Evolutionary conservation across 30 jellyfish, hydroid and myxozoan genomes (phyloP).

Genomic region (Pseudorhiza aurosa): DNA sequence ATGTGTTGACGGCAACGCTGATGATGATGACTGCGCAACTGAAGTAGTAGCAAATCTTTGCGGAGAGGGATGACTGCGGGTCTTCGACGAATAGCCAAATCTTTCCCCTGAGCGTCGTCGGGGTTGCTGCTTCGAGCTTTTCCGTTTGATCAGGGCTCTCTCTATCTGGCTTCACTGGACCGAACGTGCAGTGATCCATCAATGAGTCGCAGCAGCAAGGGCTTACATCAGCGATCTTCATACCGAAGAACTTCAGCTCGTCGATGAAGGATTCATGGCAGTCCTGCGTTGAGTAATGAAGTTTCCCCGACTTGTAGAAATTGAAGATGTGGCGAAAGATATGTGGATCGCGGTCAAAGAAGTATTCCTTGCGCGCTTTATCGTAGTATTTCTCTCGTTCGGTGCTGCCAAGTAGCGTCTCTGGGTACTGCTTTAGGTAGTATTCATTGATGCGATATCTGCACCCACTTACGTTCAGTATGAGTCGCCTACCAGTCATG

Average conservation of each 20-base stretch:
- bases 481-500: slow-evolving; percentile 76
- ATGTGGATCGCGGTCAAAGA: slow-evolving; percentile 97
- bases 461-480: slow-evolving; percentile 94
- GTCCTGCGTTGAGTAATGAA: slow-evolving; percentile 83
- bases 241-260: slow-evolving; percentile 86
- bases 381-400: slow-evolving; percentile 77
- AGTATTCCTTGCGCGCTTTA: slow-evolving; percentile 74
- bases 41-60: slow-evolving; percentile 73
- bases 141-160: slow-evolving; percentile 5
- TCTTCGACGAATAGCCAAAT: slow-evolving; percentile 84
- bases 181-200: slow-evolving; percentile 65
- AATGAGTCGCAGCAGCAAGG: slow-evolving; percentile 92
- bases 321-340: slow-evolving; percentile 86
- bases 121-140: background rate
- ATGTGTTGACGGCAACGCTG: slow-evolving; percentile 84
- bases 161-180: background rate
- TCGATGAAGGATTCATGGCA: slow-evolving; percentile 92
- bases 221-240: slow-evolving; percentile 74
- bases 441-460: slow-evolving; percentile 79
- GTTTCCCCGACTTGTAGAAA: slow-evolving; percentile 91
- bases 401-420: slow-evolving; percentile 86
- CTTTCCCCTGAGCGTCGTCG: slow-evolving; percentile 62
- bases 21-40: slow-evolving; percentile 90
- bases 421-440: slow-evolving; percentile 88
- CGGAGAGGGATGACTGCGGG: slow-evolving; percentile 81